phyloP scores from a whole-genome alignment of 1,140 invertebrate genomes.

The Potamilus streckersoni region DNA sequence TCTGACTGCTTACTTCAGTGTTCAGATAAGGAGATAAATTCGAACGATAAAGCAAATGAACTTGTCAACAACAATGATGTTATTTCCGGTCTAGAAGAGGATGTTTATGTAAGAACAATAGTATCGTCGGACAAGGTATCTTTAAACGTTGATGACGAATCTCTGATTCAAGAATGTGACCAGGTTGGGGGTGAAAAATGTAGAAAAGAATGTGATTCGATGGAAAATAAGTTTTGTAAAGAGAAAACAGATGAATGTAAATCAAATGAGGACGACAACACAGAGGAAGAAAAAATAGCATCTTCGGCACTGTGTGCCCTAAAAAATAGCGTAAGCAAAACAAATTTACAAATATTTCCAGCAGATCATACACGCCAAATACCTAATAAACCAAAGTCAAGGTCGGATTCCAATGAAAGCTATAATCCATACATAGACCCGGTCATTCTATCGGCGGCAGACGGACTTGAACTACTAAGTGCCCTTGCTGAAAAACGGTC shows the following conservation, averaged over 20 bases:
- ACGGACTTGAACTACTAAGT: slow-evolving; percentile 83
- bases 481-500: slow-evolving; percentile 87
- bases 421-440: slow-evolving; percentile 61
- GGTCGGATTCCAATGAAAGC: no score
- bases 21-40: background rate
- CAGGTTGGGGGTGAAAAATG: no score
- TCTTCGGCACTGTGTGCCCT: no score
- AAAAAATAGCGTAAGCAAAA: no score
- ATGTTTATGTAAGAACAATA: background rate
- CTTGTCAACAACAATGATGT: background rate
- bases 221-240: no score
- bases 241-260: slow-evolving; percentile 17
- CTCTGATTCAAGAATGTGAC: no score
- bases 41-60: background rate
- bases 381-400: no score
- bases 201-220: no score
- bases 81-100: background rate
- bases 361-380: no score
- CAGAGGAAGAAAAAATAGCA: no score
- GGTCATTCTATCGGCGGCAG: slow-evolving; percentile 70
- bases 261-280: slow-evolving; percentile 8
- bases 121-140: background rate
- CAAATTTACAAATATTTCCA: no score
- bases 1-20: background rate
- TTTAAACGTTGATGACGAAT: no score